These are phyloP conservation scores for Gnathonemus echidnorhynchus DNA, from an alignment of 2,113 vertebrate genomes.

Conservation along the genomic window DNA sequence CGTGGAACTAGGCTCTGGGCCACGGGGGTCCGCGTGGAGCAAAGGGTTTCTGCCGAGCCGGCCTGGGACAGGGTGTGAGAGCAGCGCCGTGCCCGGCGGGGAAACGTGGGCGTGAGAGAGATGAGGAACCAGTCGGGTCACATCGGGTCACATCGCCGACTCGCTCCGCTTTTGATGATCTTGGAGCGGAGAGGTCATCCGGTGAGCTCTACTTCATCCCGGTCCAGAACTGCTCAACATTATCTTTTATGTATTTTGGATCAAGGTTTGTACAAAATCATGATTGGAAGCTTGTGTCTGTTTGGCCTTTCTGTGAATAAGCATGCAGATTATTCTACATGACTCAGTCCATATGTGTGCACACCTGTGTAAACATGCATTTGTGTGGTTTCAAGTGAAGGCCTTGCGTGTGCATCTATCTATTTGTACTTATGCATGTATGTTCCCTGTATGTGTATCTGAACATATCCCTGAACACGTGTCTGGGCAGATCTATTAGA, in stretches of 20 bases:
- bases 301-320: background rate
- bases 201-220: conserved; percentile 25
- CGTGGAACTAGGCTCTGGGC: background rate
- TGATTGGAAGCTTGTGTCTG: background rate
- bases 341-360: background rate
- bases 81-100: background rate
- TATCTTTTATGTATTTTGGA: background rate
- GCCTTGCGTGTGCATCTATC: background rate
- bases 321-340: background rate
- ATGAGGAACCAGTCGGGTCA: no score
- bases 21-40: background rate
- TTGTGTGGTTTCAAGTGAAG: background rate
- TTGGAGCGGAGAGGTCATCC: background rate
- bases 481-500: conserved; percentile 26
- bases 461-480: background rate
- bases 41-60: background rate
- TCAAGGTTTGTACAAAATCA: background rate
- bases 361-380: background rate
- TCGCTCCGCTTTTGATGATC: background rate
- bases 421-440: background rate
- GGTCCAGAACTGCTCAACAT: conserved; percentile 13
- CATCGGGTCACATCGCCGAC: background rate
- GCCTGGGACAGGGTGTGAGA: background rate
- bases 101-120: background rate
- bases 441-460: background rate